A percentile compares a stretch with the other conserved stretches of the same genome.
Evolutionary conservation across 2,113 vertebrate genomes (phyloP).

Genomic region (Myxocyprinus asiaticus): DNA sequence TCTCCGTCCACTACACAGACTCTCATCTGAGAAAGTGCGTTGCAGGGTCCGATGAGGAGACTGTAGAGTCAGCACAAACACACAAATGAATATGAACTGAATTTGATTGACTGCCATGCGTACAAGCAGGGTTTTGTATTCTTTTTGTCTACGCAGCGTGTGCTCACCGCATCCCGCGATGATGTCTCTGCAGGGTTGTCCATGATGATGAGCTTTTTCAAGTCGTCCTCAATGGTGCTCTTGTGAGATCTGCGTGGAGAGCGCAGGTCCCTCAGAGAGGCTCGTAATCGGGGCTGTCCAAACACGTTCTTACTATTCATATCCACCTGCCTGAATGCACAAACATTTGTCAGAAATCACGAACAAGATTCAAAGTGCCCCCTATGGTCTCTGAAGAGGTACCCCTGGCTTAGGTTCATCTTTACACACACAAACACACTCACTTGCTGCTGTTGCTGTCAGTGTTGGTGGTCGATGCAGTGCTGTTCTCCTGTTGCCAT

Average conservation of each 20-base stretch:
- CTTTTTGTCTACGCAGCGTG: not conserved
- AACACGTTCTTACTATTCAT: conserved; percentile 87
- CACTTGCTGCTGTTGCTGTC: conserved; percentile 67
- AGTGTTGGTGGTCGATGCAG: conserved; percentile 57
- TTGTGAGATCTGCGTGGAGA: conserved; percentile 87
- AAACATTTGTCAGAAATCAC: not conserved
- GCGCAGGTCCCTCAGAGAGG: conserved; percentile 87
- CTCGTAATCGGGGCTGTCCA: conserved; percentile 86
- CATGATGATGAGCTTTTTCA: conserved; percentile 94
- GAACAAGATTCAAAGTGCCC: too few relatives aligned
- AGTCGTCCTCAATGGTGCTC: conserved; percentile 89
- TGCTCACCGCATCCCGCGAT: conserved; percentile 75
- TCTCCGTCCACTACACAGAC: conserved; percentile 85
- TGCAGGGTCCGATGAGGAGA: conserved; percentile 84
- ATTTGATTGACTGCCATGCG: too few relatives aligned
- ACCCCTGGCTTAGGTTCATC: too few relatives aligned
- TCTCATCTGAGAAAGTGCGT: conserved; percentile 89
- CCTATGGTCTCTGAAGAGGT: too few relatives aligned
- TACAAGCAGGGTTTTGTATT: not conserved
- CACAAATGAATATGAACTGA: too few relatives aligned
- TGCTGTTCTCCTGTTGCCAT: conserved; percentile 73
- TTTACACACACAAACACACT: conserved; percentile 11
- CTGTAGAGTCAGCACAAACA: conserved; percentile 51
- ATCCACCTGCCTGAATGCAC: conserved; percentile 80
- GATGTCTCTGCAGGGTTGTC: conserved; percentile 77